Conservation (phyloP, 2,888 invertebrate genomes). For the Metallyticus violacea region DNA sequence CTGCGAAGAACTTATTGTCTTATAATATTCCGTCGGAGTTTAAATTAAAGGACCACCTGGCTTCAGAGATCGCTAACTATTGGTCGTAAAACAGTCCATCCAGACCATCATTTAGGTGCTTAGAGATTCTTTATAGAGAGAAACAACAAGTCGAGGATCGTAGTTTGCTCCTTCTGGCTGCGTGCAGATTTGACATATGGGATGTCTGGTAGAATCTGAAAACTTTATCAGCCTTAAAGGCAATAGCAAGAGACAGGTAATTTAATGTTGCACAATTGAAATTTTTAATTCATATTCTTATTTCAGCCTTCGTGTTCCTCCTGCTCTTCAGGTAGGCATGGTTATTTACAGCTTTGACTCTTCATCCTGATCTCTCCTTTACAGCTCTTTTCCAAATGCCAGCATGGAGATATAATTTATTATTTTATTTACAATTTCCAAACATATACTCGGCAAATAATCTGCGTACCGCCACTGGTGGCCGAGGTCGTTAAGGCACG, state of each 20-base stretch:
- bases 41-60: not conserved
- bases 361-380: no score
- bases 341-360: no score
- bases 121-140: not conserved
- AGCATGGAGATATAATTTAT: no score
- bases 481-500: no score
- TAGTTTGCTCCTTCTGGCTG: not conserved
- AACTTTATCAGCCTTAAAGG: not conserved
- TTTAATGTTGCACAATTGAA: not conserved
- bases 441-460: no score
- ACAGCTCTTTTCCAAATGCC: no score
- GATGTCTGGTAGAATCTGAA: not conserved
- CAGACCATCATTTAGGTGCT: not conserved
- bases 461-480: no score
- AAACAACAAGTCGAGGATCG: not conserved
- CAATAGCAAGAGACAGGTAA: not conserved
- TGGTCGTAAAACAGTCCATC: not conserved
- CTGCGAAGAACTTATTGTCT: no score
- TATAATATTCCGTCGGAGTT: not conserved
- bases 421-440: no score
- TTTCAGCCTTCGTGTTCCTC: no score
- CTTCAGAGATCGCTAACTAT: not conserved
- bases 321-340: no score
- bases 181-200: not conserved
- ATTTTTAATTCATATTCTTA: no score